phyloP scores from a whole-genome alignment of 2,113 vertebrate genomes.

The Coregonus clupeaformis region DNA sequence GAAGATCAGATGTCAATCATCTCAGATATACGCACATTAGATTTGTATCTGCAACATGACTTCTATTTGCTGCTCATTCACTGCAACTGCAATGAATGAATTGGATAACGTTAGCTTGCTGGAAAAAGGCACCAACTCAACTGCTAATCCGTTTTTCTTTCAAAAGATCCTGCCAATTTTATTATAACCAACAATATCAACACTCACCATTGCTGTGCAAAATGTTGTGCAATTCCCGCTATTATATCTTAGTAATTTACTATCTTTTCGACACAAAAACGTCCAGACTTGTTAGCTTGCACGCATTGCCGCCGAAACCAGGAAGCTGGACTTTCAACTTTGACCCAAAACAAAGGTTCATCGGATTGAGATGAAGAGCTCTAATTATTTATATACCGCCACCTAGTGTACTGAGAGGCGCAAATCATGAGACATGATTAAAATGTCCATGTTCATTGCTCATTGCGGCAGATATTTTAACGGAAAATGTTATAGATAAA shows the following conservation, averaged over 20 bases:
- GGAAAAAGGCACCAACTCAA: neutral
- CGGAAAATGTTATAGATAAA: neutral
- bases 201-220: constrained; percentile 64
- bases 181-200: accelerated
- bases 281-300: constrained; percentile 41
- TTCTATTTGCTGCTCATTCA: no score
- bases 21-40: no score
- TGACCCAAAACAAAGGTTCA: neutral
- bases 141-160: neutral
- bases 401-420: constrained; percentile 4
- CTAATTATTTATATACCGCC: constrained; percentile 19
- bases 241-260: neutral
- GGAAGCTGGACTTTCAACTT: constrained; percentile 53
- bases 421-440: neutral
- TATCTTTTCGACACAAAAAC: constrained; percentile 46
- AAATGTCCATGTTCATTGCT: neutral
- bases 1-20: no score
- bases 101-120: constrained; percentile 30
- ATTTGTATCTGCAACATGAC: no score
- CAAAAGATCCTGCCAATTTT: neutral
- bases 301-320: constrained; percentile 66
- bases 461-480: no score
- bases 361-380: neutral
- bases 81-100: neutral
- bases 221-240: neutral